Base-by-base conservation (phyloP, 2,113 vertebrate genomes). In the Notothenia coriiceps region DNA sequence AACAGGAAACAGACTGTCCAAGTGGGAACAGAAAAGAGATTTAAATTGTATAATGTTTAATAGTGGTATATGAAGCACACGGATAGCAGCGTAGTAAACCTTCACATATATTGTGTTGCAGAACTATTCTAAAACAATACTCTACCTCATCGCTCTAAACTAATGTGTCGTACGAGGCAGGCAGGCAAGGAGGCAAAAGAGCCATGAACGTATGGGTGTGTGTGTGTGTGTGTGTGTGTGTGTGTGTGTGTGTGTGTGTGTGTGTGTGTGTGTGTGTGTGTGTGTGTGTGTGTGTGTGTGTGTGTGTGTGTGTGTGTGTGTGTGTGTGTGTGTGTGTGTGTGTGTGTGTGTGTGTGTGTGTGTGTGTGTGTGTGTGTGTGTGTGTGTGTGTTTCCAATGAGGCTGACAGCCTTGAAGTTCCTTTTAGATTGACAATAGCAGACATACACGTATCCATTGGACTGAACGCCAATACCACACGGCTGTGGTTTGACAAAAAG, bases 51-150 rank as follows among this genome's bases (percentile, higher is more conserved):
- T 29, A 75, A 50, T 15, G 14, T 25, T 13, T 66, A 60, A 54
- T 60, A 44, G n/a, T n/a, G 5, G 14, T 1, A 9, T 17, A 15
- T 49, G 64, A 84, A 66, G 68, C 56, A 56, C 50, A 72, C n/a
- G 52, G 61, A 70, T 55, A 74, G 70, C 54, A 64, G 70, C n/a
- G 15, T 55, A 46, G 64, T 75, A 61, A 64, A 59, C 11, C 52
- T 64, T 43, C 52, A 76, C 54, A 55, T 69, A 47, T 40, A 84
- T 43, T 77, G 74, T 79, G 83, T 70, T 60, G 62, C 64, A 74
- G 71, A 89, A 87, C 69, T 79, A 78, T 76, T 84, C 72, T 81
- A 72, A 90, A 92, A 90, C 86, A 91, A 85, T 84, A 65, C 70
- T 68, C 76, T 77, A 76, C 49, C 85, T 64, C 82, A 92, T 91